Evolutionary conservation across 2,888 invertebrate genomes (phyloP), one percentile per base, ranked within the genome.

Genomic region (Trypoxylon attenuatum): DNA sequence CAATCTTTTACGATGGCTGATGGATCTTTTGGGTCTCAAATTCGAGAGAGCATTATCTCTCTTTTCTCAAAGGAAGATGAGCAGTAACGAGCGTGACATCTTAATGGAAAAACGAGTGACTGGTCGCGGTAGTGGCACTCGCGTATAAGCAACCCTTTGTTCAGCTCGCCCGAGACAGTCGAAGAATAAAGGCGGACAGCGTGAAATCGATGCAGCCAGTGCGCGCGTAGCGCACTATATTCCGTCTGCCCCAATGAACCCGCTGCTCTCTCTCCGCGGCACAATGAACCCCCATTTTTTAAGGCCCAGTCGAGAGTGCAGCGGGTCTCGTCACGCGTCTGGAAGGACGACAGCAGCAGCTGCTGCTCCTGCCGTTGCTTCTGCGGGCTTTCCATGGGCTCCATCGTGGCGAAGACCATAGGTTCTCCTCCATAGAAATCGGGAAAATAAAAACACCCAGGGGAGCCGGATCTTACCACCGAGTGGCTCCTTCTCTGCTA

Each of bases 211-310:
- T 42, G 52, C 63, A 27, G 45, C 38, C 33, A 59, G 50, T 22
- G 41, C 49, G 51, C 45, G 52, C 45, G 41, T 22, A 33, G 15
- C 45, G 47, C 19, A 13, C 22, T 16, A 10, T 23, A 19, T n/a
- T n/a, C n/a, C 29, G 51, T 42, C 5, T 22, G 15, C 33, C 15
- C 22, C 2, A 13, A n/a, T 13, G 41, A 13, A 5, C 27, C 10
- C 27, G 5, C 5, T 27, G 27, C 5, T 15, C 19, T 42, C 25
- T 6, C 21, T 16, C n/a, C 19, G 42, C 45, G 42, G 53, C 45
- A 81, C 81, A 82, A 82, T 81, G 73, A 74, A 62, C 78, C 79
- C 78, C 71, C 62, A 80, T 82, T 82, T 77, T 74, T 76, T 75
- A 71, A 71, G 58, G 68, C 55, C 65, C 45, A 27, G 52, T 41